Base-by-base conservation (phyloP, 2,888 invertebrate species). In the Copidosoma aretas region DNA sequence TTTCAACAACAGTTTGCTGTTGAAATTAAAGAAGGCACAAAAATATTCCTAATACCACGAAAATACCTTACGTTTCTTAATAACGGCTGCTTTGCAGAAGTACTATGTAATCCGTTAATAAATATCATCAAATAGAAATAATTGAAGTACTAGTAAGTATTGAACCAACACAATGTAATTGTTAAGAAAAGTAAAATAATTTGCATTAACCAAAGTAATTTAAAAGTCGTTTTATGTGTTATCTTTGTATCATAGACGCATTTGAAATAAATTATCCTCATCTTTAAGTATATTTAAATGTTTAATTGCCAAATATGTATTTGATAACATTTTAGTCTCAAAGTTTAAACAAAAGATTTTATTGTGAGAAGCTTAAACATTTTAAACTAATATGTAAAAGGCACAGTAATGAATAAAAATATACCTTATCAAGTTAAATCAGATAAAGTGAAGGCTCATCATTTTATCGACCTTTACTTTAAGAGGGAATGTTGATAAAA, bases 311-410 rank as follows among this genome's bases (percentile, higher is more conserved):
- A 53, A 61, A 21, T 19, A 53, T 8, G 56, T 68, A 22, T 74
- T 77, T 21, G 17, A 58, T 22, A 72, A 72, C 67, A 68, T 78
- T 39, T 25, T 12, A n/a, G 39, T 39, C 12, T 67, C 59, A 19
- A 75, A 77, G 62, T 69, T 73, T 41, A 75, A 72, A 67, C 75
- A 79, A 70, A 75, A 72, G 70, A 71, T 75, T 15, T 71, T 78
- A 10, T 77, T 79, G 52, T 75, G 78, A 71, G 62, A 77, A 69
- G 80, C 79, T 32, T 80, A 80, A 75, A 77, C 80, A 3, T 81
- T 81, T 72, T 80, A 81, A 74, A 77, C 77, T 5, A 73, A 81
- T 25, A 59, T 71, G 57, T 54, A 63, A 53, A 77, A 80, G 76
- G 75, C 72, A 74, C 80, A 14, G 79, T 82, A 10, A 74, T 73